Base-by-base conservation (phyloP, 2,888 invertebrate species). In the Lasioglossum lativentre region DNA sequence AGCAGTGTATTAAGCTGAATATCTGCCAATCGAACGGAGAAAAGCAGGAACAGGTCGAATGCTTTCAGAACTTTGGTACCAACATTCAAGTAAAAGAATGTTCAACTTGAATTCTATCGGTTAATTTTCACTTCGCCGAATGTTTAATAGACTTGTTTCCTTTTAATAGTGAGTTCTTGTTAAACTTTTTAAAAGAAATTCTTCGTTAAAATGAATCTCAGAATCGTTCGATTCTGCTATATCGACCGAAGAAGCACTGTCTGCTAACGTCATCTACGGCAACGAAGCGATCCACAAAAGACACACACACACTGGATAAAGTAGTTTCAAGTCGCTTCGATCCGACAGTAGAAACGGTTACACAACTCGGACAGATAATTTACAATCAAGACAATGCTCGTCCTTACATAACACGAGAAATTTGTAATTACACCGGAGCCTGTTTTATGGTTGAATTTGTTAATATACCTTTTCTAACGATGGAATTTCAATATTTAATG, bases 21-120 rank as follows among this genome's bases (percentile, higher is more conserved):
- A 84, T 27, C 27, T 72, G 45, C 78, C 45, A 75, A 78, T 72
- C 52, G 75, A 75, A 78, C 72, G 40, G 78, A 56, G 34, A 71
- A 30, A 66, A 66, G 63, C n/a, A 68, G 12, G 45, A 45, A 34
- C 34, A 71, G 40, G 52, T 77, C 34, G 70, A 66, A 56, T 30
- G 66, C 45, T 85, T 84, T 78, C 78, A 72, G 75, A 82, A 78
- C 75, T 75, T 68, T 66, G 59, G 52, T 45, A 19, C 1, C 8
- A 38, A 16, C 34, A 47, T 42, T 23, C 0, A 19, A 66, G 6
- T 66, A 38, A 34, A 66, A 10, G 10, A 38, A 40, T 63, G 4
- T 5, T 30, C 1, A 6, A 59, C 8, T 52, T 52, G 1, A 42
- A 42, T 12, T 14, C 3, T 14, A 2, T 42, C 5, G 0, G 14